Base-by-base conservation (phyloP, 2,113 vertebrate genomes). In the Mobula birostris region DNA sequence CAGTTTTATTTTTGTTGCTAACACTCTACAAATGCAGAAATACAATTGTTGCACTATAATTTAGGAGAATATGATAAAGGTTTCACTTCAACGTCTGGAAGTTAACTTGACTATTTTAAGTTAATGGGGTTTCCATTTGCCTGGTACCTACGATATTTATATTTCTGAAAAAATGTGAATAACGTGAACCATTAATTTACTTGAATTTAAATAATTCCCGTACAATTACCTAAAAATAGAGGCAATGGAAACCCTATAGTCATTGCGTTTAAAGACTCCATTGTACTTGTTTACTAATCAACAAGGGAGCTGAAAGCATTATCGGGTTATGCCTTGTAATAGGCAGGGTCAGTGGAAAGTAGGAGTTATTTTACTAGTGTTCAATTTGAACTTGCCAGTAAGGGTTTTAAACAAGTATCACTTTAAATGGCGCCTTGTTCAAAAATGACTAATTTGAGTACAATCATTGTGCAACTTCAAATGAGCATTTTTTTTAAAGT, bases 241-340 rank as follows among this genome's bases (percentile, higher is more conserved):
- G 91, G 91, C 91, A 93, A 93, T 93, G 91, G 91, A 93, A 93
- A 93, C 91, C 68, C 91, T 93, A 93, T 93, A 93, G 70, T 92
- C 66, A 40, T 74, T 93, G 66, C 68, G 5, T 70, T 93, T 48
- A 74, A 93, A 93, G 48, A 76, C 70, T 74, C 91, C 24, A 27
- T 93, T 93, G 91, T 93, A 93, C 48, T 93, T 93, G 40, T 74
- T 74, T 93, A 93, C 40, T 93, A 93, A 93, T 93, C 68, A 74
- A 93, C 91, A 93, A 93, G 91, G 91, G 91, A 93, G 91, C 91
- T 93, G 91, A 93, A 93, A 93, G 91, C 91, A 93, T 93, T 93
- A 93, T 93, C 91, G 91, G 70, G 91, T 74, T 72, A 93, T 93
- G 36, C 91, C 68, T 93, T 93, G 36, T 74, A 93, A 93, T 93